phyloP scores from a whole-genome alignment of 2,797 vertebrate genomes.

The Melanotaenia parkinsoni region DNA sequence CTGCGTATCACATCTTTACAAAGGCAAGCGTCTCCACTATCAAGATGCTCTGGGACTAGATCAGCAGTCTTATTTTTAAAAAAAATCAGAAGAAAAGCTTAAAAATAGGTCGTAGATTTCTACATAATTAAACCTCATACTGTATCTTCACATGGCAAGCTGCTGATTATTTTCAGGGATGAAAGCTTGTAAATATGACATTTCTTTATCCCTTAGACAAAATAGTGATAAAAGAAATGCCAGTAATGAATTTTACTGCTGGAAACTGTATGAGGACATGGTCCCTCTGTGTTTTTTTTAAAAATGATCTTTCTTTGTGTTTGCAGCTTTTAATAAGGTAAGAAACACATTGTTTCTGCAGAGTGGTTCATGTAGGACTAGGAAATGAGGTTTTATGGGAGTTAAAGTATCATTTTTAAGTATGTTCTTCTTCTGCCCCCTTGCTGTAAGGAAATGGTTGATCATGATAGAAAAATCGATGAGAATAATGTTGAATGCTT shows the following conservation, averaged over 20 bases:
- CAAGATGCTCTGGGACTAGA: neutral
- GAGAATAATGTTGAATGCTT: slow-evolving; percentile 42
- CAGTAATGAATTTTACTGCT: slow-evolving; percentile 17
- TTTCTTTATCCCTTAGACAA: slow-evolving; percentile 4
- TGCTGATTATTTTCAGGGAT: neutral
- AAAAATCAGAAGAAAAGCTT: too few relatives aligned
- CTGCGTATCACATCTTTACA: neutral
- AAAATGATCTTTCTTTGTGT: slow-evolving; percentile 25
- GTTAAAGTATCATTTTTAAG: slow-evolving; percentile 55
- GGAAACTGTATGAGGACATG: neutral
- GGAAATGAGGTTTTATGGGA: slow-evolving; percentile 18
- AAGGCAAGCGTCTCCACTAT: neutral
- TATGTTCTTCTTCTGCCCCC: slow-evolving; percentile 51
- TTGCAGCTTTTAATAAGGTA: slow-evolving; percentile 37
- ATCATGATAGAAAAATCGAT: slow-evolving; percentile 66
- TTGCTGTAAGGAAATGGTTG: slow-evolving; percentile 47
- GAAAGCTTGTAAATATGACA: too few relatives aligned
- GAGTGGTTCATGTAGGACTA: slow-evolving; percentile 5
- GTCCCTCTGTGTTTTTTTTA: slow-evolving; percentile 6
- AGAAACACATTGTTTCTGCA: slow-evolving; percentile 27
- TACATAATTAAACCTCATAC: neutral
- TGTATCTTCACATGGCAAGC: neutral
- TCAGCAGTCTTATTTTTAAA: too few relatives aligned
- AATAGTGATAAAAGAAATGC: neutral
- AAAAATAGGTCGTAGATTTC: too few relatives aligned